Base-by-base conservation (phyloP, 2,888 invertebrate species). In the Caenorhabditis virilis region DNA sequence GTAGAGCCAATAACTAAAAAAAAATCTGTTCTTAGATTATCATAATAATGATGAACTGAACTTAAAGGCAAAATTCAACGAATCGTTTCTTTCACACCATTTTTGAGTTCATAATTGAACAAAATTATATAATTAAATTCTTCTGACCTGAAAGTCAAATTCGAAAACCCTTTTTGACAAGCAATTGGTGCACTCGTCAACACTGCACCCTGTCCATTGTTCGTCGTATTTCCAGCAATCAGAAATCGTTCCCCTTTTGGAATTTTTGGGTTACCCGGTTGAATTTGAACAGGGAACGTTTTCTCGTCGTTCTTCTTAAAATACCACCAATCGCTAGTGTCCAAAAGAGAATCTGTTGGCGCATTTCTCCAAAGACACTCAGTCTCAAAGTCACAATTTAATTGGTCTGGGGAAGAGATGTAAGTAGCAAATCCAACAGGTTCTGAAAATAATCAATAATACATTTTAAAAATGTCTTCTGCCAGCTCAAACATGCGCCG, bases 201-300 rank as follows among this genome's bases (percentile, higher is more conserved):
- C 9, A 82, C 77, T 18, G 82, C 79, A 9, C 72, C 69, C 18
- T 82, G 72, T 0, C 77, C 57, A 9, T 57, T 62, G 25, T 59
- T 61, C n/a, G 82, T 79, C 7, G 78, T 80, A 51, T 82, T 82
- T 27, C 82, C 82, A 43, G 82, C 80, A 9, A 82, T 64, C 26
- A 77, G 48, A 43, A 82, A 75, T 23, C 72, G 71, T 15, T 73
- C 72, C 48, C 80, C 68, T 52, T 61, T 64, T 15, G 55, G 58
- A 36, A 62, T 57, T 33, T 54, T 54, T 11, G 56, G 45, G 27
- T 73, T 69, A 53, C 82, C 79, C 1, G 82, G 82, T 43, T 78
- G 74, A 18, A 80, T 66, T 65, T 82, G 82, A 3, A 73, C 70
- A 1, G 82, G 82, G 48, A 82, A 81, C 5, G 69, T 49, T 54